Percentiles rank a stretch among this genome's conserved stretches.
Conservation (phyloP, 2,113 vertebrate genomes). For the Archilochus colubris region DNA sequence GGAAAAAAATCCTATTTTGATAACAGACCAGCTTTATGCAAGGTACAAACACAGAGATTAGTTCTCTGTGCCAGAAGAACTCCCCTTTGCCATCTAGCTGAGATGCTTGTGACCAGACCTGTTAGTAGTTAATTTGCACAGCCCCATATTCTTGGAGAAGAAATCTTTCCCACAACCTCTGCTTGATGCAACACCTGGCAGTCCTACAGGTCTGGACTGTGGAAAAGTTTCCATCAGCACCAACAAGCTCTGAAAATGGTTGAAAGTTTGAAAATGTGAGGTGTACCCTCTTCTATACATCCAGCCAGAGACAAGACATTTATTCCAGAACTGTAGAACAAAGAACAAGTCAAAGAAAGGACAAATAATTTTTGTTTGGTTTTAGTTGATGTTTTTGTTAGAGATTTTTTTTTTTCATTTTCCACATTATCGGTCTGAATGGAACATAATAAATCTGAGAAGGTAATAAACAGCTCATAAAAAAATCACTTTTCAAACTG, state of each 20-base stretch:
- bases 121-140: neutral
- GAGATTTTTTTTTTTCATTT: neutral
- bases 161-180: neutral
- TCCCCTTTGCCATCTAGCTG: neutral
- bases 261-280: neutral
- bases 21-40: neutral
- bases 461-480: constrained; percentile 69
- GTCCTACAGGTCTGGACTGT: neutral
- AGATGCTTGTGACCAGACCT: neutral
- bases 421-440: constrained; percentile 18
- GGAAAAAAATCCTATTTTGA: neutral
- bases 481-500: constrained; percentile 59
- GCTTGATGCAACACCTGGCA: neutral
- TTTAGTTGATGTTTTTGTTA: neutral
- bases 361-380: neutral
- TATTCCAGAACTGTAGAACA: neutral
- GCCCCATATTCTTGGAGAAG: neutral
- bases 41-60: neutral
- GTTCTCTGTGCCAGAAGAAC: neutral
- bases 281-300: neutral
- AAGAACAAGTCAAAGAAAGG: neutral
- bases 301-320: neutral
- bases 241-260: neutral
- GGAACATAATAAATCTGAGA: constrained; percentile 59
- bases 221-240: neutral